phyloP scores from a whole-genome alignment of 2,113 vertebrate species.

The Monopterus albus region DNA sequence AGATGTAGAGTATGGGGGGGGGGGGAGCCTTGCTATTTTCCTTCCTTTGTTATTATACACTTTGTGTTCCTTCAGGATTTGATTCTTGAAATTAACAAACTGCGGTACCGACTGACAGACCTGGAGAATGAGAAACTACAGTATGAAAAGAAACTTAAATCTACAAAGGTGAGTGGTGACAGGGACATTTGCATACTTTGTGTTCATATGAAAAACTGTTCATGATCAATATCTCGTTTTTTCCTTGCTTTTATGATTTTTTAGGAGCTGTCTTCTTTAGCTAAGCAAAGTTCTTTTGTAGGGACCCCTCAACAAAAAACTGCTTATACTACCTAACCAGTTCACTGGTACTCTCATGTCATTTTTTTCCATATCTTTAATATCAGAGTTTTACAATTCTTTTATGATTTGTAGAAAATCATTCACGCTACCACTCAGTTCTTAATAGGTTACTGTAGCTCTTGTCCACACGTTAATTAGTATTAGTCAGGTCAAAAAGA shows the following conservation, averaged over 20 bases:
- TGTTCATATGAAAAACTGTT: neutral
- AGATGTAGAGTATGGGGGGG: too few species aligned
- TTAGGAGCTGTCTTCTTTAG: neutral
- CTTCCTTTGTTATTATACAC: neutral
- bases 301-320: too few species aligned
- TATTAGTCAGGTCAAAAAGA: neutral
- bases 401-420: neutral
- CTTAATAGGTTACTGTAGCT: neutral
- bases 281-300: too few species aligned
- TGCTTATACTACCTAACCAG: too few species aligned
- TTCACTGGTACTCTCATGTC: too few species aligned
- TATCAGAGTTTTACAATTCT: neutral
- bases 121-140: conserved; percentile 93
- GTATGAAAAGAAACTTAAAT: conserved; percentile 95
- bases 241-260: neutral
- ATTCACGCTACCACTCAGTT: neutral
- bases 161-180: conserved; percentile 89
- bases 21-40: too few species aligned
- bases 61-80: conserved; percentile 82
- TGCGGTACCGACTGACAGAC: conserved; percentile 90
- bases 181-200: neutral
- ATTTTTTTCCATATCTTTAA: too few species aligned
- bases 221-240: neutral
- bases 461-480: neutral
- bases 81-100: conserved; percentile 91